These are phyloP conservation scores for Callorhinus ursinus DNA, from an alignment of 2,113 vertebrate species.

Conservation along the genomic window DNA sequence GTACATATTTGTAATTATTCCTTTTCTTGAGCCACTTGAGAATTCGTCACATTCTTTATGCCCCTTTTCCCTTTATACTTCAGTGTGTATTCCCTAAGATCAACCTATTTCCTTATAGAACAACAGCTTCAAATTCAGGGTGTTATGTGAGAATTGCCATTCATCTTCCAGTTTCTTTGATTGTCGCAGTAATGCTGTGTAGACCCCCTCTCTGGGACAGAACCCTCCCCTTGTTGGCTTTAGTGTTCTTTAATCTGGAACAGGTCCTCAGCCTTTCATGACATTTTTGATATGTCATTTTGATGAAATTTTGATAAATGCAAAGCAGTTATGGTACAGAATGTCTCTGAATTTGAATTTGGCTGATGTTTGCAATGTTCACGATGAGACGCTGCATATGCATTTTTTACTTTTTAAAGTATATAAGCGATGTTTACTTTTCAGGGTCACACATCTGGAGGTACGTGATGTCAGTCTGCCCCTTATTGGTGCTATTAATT, in stretches of 20 bases:
- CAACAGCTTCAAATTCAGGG: background rate
- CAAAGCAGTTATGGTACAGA: background rate
- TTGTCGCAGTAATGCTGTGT: background rate
- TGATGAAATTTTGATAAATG: background rate
- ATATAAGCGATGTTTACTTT: background rate
- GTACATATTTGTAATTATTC: background rate
- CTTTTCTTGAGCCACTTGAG: background rate
- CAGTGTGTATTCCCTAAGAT: background rate
- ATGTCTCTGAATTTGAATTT: background rate
- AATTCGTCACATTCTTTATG: background rate
- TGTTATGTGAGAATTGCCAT: background rate
- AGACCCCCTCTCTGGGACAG: background rate
- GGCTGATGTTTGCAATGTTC: background rate
- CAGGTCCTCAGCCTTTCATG: background rate
- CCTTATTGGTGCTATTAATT: background rate
- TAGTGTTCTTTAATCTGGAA: background rate
- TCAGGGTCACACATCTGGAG: background rate
- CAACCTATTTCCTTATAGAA: background rate
- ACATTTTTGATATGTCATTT: too few relatives aligned
- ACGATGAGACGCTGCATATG: background rate
- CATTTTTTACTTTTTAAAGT: background rate
- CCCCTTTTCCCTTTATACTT: background rate
- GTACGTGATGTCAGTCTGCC: background rate
- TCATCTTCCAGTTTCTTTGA: background rate
- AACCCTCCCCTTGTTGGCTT: too few relatives aligned